A percentile compares a stretch with the other conserved stretches of the same genome.
Conservation (phyloP, 2,888 invertebrate species). For the Platerodrilus igneus region DNA sequence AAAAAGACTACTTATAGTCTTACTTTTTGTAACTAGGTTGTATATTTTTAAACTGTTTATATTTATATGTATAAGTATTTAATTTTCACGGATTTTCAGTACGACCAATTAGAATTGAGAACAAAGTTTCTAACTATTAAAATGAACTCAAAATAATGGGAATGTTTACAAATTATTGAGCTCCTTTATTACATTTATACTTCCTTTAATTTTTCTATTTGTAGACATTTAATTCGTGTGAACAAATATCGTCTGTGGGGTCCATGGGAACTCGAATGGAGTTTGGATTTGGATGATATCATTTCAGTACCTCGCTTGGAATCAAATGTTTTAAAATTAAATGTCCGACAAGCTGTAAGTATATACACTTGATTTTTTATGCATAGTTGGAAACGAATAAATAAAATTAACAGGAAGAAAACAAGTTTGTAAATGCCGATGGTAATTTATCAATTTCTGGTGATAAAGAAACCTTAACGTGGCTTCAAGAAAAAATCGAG, state of each 20-base stretch:
- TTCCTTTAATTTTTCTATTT: constrained; percentile 24
- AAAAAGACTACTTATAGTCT: too few relatives aligned
- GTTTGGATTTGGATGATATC: constrained; percentile 65
- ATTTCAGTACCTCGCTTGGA: constrained; percentile 60
- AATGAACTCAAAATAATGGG: too few relatives aligned
- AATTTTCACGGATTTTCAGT: too few relatives aligned
- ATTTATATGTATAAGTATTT: too few relatives aligned
- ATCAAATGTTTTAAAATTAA: constrained; percentile 61
- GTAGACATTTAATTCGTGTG: constrained; percentile 67
- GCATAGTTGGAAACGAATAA: constrained; percentile 3
- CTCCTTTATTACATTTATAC: too few relatives aligned
- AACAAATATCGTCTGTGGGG: constrained; percentile 66
- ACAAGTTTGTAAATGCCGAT: constrained; percentile 46
- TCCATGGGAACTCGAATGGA: constrained; percentile 74
- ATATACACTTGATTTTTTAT: constrained; percentile 1
- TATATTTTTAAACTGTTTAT: too few relatives aligned
- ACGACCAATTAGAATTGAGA: too few relatives aligned
- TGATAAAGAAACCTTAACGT: constrained; percentile 59
- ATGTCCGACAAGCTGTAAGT: constrained; percentile 66
- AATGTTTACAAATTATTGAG: too few relatives aligned
- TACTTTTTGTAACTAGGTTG: too few relatives aligned
- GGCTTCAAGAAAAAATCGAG: constrained; percentile 72
- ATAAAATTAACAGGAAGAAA: constrained; percentile 35
- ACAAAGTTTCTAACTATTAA: too few relatives aligned
- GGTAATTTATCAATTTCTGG: constrained; percentile 64